Conservation (phyloP, 2,888 invertebrate species). For the Nymphalis polychloros region DNA sequence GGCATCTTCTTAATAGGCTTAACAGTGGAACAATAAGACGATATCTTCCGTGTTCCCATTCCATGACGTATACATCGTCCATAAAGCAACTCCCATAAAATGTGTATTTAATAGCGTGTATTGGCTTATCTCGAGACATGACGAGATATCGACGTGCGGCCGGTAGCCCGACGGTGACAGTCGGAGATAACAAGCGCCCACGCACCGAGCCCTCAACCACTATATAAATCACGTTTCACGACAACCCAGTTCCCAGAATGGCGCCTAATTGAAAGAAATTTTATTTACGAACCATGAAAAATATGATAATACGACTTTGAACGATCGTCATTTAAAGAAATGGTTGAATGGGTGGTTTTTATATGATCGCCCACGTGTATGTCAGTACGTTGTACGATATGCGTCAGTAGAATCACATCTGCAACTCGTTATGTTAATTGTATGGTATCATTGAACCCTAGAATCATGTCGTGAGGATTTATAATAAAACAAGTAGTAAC, state of each 20-base stretch:
- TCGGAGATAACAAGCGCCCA: slow-evolving; percentile 57
- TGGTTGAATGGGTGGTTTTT: slow-evolving; percentile 14
- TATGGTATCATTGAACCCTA: slow-evolving; percentile 28
- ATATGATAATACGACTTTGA: slow-evolving; percentile 36
- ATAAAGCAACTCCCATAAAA: slow-evolving; percentile 46
- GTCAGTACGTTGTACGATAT: neutral
- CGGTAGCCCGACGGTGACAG: slow-evolving; percentile 57
- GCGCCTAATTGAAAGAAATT: slow-evolving; percentile 42
- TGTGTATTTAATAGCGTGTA: slow-evolving; percentile 53
- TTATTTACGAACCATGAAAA: slow-evolving; percentile 36
- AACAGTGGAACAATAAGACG: slow-evolving; percentile 26
- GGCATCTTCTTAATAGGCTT: slow-evolving; percentile 23
- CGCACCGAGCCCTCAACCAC: slow-evolving; percentile 30
- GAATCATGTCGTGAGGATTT: slow-evolving; percentile 18
- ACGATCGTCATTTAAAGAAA: slow-evolving; percentile 28
- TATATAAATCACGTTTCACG: slow-evolving; percentile 36
- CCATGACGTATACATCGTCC: slow-evolving; percentile 27
- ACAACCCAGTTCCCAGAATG: slow-evolving; percentile 29
- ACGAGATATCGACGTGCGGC: slow-evolving; percentile 53
- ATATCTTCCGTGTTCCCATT: slow-evolving; percentile 32
- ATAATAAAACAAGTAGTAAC: slow-evolving; percentile 24
- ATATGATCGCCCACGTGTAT: slow-evolving; percentile 22
- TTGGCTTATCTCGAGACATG: slow-evolving; percentile 60
- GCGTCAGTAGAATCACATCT: slow-evolving; percentile 9
- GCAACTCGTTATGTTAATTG: slow-evolving; percentile 33